Conservation (phyloP, 2,113 vertebrate genomes). For the Apaloderma vittatum region DNA sequence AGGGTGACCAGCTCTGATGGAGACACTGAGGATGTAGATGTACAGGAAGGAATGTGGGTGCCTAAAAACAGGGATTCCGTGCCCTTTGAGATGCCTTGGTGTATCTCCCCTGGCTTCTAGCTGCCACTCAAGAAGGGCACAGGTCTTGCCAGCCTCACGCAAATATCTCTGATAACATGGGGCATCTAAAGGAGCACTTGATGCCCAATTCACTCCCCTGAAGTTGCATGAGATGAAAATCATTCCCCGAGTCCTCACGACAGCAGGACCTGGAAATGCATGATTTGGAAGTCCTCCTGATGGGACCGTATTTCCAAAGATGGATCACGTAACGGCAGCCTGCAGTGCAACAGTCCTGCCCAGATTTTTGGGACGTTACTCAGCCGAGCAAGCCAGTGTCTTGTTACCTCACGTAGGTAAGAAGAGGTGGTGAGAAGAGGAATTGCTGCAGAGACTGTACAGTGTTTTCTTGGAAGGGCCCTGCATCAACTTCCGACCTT, state of each 20-base stretch:
- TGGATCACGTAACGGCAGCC: not conserved
- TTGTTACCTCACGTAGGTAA: not conserved
- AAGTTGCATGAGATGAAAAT: not conserved
- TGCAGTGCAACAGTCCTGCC: not conserved
- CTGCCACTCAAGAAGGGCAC: not conserved
- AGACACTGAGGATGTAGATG: not conserved
- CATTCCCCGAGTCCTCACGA: not conserved
- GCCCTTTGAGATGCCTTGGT: not conserved
- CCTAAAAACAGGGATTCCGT: not conserved
- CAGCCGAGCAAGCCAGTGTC: not conserved
- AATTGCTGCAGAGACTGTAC: not conserved
- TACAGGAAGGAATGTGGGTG: not conserved
- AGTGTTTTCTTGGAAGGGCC: not conserved
- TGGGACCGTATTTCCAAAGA: not conserved
- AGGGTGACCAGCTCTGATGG: not conserved
- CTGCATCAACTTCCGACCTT: not conserved
- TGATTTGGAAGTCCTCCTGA: fast-evolving
- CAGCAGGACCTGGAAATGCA: not conserved
- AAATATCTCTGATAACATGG: not conserved
- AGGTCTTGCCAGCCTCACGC: not conserved
- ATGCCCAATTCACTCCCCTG: not conserved
- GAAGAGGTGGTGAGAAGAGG: not conserved
- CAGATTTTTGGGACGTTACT: not conserved
- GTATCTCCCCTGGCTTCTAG: not conserved
- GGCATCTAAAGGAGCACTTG: not conserved